Percentiles rank a stretch among this genome's conserved stretches.
These are phyloP conservation scores for Entomyzon cyanotis DNA, from an alignment of 2,113 vertebrate genomes.

Conservation along the genomic window DNA sequence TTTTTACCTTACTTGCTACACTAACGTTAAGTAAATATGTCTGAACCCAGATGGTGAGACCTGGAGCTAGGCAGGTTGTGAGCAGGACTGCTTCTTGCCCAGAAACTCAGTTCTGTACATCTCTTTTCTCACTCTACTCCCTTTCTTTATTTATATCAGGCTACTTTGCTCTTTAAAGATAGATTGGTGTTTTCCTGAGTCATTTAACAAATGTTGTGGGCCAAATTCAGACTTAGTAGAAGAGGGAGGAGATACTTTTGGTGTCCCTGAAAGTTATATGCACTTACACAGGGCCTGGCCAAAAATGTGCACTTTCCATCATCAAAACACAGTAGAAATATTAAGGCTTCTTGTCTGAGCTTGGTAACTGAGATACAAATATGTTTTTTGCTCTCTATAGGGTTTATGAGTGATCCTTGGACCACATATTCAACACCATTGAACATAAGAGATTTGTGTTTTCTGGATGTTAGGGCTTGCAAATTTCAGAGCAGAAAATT, in stretches of 20 bases:
- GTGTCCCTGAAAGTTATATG: neutral
- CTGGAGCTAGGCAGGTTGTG: neutral
- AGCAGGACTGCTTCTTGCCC: neutral
- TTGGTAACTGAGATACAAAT: neutral
- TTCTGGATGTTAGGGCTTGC: neutral
- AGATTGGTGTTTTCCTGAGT: neutral
- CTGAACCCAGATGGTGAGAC: neutral
- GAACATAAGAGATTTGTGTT: neutral
- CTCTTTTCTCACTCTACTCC: neutral
- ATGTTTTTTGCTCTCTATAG: neutral
- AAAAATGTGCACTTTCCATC: neutral
- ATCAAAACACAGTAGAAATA: neutral
- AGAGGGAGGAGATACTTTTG: neutral
- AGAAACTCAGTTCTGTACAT: neutral
- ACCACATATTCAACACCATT: neutral
- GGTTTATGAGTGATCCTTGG: neutral
- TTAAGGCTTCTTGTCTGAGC: neutral
- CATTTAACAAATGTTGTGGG: neutral
- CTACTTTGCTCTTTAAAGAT: neutral
- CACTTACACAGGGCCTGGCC: neutral
- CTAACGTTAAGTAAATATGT: neutral
- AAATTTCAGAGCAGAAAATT: neutral
- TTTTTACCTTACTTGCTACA: conserved; percentile 66
- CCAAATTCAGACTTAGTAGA: neutral
- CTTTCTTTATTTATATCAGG: neutral